Percentiles rank a stretch among this genome's conserved stretches.
These are phyloP conservation scores for Pangasius macronema DNA, from an alignment of 2,797 vertebrate species.

Conservation along the genomic window DNA sequence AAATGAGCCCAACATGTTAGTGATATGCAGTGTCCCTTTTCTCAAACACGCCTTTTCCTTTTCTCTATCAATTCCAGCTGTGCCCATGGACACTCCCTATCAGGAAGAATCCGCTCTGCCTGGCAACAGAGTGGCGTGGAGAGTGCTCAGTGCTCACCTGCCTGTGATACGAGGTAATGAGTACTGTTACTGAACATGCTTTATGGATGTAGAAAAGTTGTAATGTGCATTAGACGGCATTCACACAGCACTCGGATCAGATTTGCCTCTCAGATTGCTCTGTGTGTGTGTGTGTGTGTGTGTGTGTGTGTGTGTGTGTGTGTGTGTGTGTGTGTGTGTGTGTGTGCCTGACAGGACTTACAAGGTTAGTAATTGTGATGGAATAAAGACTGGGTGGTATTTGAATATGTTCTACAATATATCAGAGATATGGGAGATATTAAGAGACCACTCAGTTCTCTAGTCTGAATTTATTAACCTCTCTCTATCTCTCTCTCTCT, in stretches of 20 bases:
- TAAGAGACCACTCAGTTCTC: background rate
- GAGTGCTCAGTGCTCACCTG: constrained; percentile 36
- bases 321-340: too few species aligned
- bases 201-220: background rate
- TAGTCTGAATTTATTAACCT: background rate
- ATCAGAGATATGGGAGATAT: background rate
- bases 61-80: constrained; percentile 18
- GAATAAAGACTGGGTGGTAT: background rate
- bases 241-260: background rate
- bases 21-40: background rate
- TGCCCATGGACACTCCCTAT: constrained; percentile 30
- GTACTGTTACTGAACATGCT: background rate
- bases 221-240: background rate
- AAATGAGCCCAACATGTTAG: background rate
- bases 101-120: constrained; percentile 43
- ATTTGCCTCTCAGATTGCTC: background rate
- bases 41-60: background rate
- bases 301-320: too few species aligned
- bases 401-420: background rate
- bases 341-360: background rate
- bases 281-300: too few species aligned
- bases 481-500: too few species aligned
- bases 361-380: background rate
- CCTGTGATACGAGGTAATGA: constrained; percentile 51
- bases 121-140: constrained; percentile 43